A percentile compares a stretch with the other conserved stretches of the same genome.
Evolutionary conservation across 2,888 invertebrate genomes (phyloP).

Genomic region (Himalopsyche anomala): DNA sequence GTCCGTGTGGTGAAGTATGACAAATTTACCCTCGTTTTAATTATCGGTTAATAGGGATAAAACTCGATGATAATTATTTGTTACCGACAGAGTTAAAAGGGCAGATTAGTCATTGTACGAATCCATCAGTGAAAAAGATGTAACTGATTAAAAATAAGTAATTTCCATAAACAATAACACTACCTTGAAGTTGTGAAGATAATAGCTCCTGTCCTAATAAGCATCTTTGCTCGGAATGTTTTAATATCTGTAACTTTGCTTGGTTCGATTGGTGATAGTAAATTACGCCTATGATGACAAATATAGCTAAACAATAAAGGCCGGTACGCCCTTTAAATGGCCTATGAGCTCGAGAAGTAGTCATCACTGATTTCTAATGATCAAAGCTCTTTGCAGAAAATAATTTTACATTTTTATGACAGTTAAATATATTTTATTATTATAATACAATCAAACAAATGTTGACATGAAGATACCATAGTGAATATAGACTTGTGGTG

Average conservation of each 20-base stretch:
- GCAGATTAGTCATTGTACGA: no score
- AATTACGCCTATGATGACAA: constrained; percentile 5
- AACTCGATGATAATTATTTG: no score
- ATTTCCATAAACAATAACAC: neutral
- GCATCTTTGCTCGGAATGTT: constrained; percentile 40
- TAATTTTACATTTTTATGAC: constrained; percentile 27
- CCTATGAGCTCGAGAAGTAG: constrained; percentile 27
- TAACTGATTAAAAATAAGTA: neutral
- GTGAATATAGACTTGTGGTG: neutral
- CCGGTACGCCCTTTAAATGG: constrained; percentile 20
- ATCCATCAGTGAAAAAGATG: no score
- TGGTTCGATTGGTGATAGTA: constrained; percentile 26
- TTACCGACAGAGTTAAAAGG: no score
- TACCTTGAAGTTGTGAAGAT: constrained; percentile 29
- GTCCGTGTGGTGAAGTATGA: no score
- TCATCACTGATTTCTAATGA: constrained; percentile 22
- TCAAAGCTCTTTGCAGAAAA: neutral
- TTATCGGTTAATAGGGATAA: no score
- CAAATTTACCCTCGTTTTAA: no score
- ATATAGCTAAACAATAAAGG: neutral
- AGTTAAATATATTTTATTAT: neutral
- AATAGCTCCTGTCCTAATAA: constrained; percentile 19
- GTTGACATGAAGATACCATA: constrained; percentile 28
- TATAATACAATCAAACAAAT: neutral
- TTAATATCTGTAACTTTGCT: constrained; percentile 13